Evolutionary conservation across 1,140 invertebrate species (phyloP).

Genomic region (Tetraneura akinire): DNA sequence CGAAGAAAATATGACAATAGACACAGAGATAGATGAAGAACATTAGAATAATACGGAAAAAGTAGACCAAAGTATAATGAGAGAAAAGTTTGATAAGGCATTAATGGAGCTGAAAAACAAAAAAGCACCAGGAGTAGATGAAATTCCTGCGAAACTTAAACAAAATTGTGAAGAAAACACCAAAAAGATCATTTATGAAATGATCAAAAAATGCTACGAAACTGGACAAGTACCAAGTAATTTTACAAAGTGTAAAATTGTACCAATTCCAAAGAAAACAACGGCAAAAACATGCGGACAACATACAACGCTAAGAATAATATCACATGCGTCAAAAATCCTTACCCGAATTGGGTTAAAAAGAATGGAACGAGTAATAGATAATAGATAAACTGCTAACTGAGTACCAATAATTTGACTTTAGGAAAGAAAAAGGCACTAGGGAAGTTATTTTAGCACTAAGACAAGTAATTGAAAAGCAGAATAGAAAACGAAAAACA

Average conservation of each 20-base stretch:
- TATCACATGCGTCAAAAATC: too few species aligned
- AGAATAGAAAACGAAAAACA: constrained; percentile 9
- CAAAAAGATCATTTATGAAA: constrained; percentile 9
- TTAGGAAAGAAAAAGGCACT: constrained; percentile 4
- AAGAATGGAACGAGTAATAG: too few species aligned
- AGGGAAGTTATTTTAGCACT: neutral
- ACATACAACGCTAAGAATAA: too few species aligned
- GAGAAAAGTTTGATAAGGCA: constrained; percentile 16
- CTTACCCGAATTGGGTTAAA: too few species aligned
- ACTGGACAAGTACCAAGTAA: too few species aligned
- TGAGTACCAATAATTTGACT: constrained; percentile 5
- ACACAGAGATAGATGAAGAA: neutral
- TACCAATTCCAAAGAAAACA: too few species aligned
- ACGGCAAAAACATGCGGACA: too few species aligned
- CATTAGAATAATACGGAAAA: neutral
- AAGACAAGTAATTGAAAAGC: neutral
- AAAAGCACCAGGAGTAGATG: constrained; percentile 7
- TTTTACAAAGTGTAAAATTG: too few species aligned
- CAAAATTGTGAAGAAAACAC: constrained; percentile 8
- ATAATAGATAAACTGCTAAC: neutral
- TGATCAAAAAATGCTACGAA: neutral
- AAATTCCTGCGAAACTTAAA: constrained; percentile 16
- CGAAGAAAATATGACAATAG: neutral
- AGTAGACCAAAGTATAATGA: constrained; percentile 3
- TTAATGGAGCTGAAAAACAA: constrained; percentile 15